Base-by-base conservation (phyloP, 2,888 invertebrate species). In the Torymus aiolomorphi region DNA sequence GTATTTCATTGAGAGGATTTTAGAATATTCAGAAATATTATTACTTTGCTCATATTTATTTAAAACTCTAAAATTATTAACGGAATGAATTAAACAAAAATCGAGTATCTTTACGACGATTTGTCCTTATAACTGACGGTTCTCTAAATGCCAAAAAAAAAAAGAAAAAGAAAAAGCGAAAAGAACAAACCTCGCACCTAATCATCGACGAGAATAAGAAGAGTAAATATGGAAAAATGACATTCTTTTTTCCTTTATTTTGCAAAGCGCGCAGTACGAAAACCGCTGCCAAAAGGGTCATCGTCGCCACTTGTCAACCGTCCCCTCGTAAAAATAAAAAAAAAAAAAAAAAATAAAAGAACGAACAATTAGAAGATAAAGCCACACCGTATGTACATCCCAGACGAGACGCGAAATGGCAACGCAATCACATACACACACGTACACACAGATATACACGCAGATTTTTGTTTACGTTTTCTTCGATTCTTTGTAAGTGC, bases 61-160 rank as follows among this genome's bases (percentile, higher is more conserved):
- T 24, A 2, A 2, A 24, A 2, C 24, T 24, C 24, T 2, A 24
- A 24, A 24, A 24, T 24, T 24, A 24, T 69, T 70, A 59, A 59
- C 59, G 2, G 24, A 71, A 24, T 49, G 12, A 70, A 63, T 71
- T 61, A n/a, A 72, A 72, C 31, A 61, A 51, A 51, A 54, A 72
- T 54, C 62, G 59, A 69, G 49, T 13, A 18, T 75, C 42, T 59
- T 31, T 20, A 65, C 12, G 57, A 65, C n/a, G n/a, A 56, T 65
- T 70, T 57, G 31, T 52, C 12, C n/a, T 11, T 62, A 16, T 69
- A 71, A 16, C 13, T 67, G 56, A 67, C 61, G 67, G 56, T 73
- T 78, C 78, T 78, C 73, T 67, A 78, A 74, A 49, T 78, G 78
- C 78, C 73, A 78, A 78, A 78, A 24, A 75, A 20, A 69, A 18